A percentile compares a stretch with the other conserved stretches of the same genome.
Evolutionary conservation across 2,888 invertebrate species (phyloP).

Genomic region (Meteorus colon): DNA sequence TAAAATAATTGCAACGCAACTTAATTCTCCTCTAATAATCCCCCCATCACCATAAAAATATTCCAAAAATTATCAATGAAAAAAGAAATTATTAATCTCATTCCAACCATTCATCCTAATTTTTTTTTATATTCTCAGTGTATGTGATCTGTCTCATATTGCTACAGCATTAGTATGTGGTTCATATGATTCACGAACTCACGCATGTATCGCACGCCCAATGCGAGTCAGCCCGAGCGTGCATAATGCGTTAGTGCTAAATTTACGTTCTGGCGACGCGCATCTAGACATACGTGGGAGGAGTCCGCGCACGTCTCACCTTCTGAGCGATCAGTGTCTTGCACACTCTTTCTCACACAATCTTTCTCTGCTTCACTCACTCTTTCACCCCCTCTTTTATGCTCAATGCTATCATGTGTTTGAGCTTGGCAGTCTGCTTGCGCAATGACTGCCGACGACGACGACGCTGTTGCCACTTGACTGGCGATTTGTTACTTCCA

Average conservation of each 20-base stretch:
- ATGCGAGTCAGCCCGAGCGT: conserved; percentile 70
- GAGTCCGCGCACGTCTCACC: conserved; percentile 52
- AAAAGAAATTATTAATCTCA: too few species aligned
- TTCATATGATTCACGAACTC: conserved; percentile 37
- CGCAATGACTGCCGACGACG: conserved; percentile 52
- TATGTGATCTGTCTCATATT: too few species aligned
- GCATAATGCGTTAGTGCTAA: conserved; percentile 72
- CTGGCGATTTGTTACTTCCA: conserved; percentile 72
- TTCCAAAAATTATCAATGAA: too few species aligned
- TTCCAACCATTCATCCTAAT: too few species aligned
- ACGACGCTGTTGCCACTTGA: conserved; percentile 68
- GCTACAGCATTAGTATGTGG: not conserved
- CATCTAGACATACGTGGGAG: conserved; percentile 54
- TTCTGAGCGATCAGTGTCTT: conserved; percentile 39
- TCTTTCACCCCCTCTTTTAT: conserved; percentile 24
- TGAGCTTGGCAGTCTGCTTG: conserved; percentile 45
- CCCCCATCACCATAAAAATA: too few species aligned
- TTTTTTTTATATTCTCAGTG: too few species aligned
- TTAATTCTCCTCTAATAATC: too few species aligned
- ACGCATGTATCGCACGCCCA: conserved; percentile 58
- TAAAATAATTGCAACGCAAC: too few species aligned
- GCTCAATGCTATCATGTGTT: not conserved
- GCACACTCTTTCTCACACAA: conserved; percentile 33
- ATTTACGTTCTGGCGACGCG: conserved; percentile 68
- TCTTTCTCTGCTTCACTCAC: conserved; percentile 51